A percentile compares a stretch with the other conserved stretches of the same genome.
These are phyloP conservation scores for Ammospiza caudacuta DNA, from an alignment of 2,113 vertebrate genomes.

Conservation along the genomic window DNA sequence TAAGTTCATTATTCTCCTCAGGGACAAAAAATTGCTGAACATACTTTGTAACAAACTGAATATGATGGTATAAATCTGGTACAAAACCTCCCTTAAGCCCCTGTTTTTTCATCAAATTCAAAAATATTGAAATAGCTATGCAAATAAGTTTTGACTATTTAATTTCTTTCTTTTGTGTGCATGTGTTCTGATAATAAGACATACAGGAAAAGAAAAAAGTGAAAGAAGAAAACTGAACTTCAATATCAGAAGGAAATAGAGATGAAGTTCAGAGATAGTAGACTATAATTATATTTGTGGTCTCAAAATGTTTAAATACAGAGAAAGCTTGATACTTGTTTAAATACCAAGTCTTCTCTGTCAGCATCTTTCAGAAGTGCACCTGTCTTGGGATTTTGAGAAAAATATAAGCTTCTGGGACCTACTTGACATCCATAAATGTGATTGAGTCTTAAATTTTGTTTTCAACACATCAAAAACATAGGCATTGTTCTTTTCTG, in stretches of 20 bases:
- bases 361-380: background rate
- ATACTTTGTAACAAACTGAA: background rate
- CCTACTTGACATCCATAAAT: background rate
- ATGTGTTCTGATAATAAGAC: background rate
- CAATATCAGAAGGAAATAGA: background rate
- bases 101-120: background rate
- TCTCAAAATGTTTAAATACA: background rate
- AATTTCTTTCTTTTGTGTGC: background rate
- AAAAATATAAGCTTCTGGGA: background rate
- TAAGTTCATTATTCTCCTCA: background rate
- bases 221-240: background rate
- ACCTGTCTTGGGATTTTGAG: background rate
- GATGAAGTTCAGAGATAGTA: background rate
- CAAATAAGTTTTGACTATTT: background rate
- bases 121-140: background rate
- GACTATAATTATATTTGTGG: background rate
- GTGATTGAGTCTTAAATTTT: background rate
- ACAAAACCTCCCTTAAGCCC: background rate
- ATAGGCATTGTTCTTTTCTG: background rate
- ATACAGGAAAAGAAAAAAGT: background rate
- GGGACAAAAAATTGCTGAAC: background rate
- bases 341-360: background rate
- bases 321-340: background rate
- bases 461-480: background rate
- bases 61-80: background rate